Evolutionary conservation across 2,888 invertebrate genomes (phyloP), one percentile per base, ranked within the genome.

Genomic region (Nemapogon koenigi): DNA sequence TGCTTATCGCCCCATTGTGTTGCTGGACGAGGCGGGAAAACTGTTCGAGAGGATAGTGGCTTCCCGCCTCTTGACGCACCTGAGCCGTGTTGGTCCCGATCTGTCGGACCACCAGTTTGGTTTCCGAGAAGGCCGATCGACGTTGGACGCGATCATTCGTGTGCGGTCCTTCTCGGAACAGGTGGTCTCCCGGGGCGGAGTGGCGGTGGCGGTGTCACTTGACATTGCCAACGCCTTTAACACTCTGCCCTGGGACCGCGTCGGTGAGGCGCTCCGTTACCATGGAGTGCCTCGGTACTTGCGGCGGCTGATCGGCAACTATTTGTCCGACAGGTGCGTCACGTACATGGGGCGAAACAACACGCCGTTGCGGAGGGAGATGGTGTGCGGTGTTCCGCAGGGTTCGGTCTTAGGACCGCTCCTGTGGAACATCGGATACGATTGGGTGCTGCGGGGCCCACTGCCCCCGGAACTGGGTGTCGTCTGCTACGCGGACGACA

Each of bases 141-240:
- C 27, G 8, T 3, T 27, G 8, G 27, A 27, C 10, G 27, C 27
- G 10, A 27, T 27, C 10, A 3, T 27, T 3, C 4, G 27, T 14
- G 27, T 27, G n/a, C n/a, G n/a, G n/a, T n/a, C n/a, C n/a, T n/a
- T n/a, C n/a, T n/a, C n/a, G n/a, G n/a, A n/a, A n/a, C n/a, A n/a
- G n/a, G n/a, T n/a, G n/a, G n/a, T n/a, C 7, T 18, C 25, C 6
- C 28, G 8, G 11, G 46, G 46, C 1, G 43, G 39, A 7, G 44
- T 41, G n/a, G 37, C 42, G 3, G 7, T 51, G 32, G 49, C 45
- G 11, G 41, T 49, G 3, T 46, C 44, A 1, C 10, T 49, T 0
- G 49, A 49, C 14, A 49, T 49, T 3, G 41, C 42, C 22, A 49
- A 50, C 16, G 47, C 48, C 1, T 52, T 50, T 11, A 49, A 49